phyloP scores from a whole-genome alignment of 1,140 invertebrate genomes.

The Conopomorpha cramerella region DNA sequence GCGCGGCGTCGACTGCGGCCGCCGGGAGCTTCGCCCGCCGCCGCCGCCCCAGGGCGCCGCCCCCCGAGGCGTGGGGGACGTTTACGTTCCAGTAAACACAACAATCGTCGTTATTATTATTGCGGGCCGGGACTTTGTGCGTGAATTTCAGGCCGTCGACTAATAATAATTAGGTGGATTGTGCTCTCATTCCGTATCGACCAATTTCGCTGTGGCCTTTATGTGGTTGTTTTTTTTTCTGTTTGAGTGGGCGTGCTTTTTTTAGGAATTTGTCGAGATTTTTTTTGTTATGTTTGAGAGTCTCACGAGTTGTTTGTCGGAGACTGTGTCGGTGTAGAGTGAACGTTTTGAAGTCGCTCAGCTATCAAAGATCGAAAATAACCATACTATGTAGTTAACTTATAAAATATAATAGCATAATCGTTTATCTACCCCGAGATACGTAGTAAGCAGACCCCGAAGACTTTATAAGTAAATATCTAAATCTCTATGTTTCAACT shows the following conservation, averaged over 20 bases:
- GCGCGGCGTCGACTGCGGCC: conserved; percentile 27
- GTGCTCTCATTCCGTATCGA: conserved; percentile 38
- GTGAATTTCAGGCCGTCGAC: conserved; percentile 57
- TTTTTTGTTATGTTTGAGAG: too few species aligned
- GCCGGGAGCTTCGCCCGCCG: conserved; percentile 8
- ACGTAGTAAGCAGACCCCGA: too few species aligned
- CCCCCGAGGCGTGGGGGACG: conserved; percentile 26
- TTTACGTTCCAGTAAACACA: conserved; percentile 60
- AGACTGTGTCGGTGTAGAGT: too few species aligned
- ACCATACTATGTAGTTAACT: too few species aligned
- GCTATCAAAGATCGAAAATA: too few species aligned
- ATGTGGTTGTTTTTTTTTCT: conserved; percentile 3
- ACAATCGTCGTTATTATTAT: conserved; percentile 60
- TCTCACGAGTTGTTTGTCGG: too few species aligned
- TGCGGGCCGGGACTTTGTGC: conserved; percentile 55
- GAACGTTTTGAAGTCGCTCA: too few species aligned
- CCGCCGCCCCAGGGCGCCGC: conserved; percentile 11
- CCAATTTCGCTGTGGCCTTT: conserved; percentile 21
- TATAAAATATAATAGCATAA: too few species aligned
- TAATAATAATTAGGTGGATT: conserved; percentile 57
- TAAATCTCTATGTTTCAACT: too few species aligned
- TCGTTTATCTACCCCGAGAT: too few species aligned
- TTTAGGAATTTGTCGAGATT: too few species aligned
- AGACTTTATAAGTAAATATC: too few species aligned
- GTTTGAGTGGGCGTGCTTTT: conserved; percentile 10